These are phyloP conservation scores for Leptonema lineaticorne DNA, from an alignment of 1,140 invertebrate species.

Conservation along the genomic window DNA sequence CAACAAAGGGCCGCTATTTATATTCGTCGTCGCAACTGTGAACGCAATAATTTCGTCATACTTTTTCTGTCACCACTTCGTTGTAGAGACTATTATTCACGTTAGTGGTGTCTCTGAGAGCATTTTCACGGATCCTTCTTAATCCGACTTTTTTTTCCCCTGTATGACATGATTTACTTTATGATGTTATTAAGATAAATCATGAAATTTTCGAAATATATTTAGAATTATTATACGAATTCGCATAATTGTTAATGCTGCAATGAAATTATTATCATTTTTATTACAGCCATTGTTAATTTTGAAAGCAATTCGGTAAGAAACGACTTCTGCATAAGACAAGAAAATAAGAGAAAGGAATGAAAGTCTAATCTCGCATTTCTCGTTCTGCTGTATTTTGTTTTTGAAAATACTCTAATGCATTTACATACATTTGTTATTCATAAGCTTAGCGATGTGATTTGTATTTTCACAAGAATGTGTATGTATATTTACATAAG, in stretches of 20 bases:
- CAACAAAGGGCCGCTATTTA: conserved; percentile 24
- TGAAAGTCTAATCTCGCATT: conserved; percentile 11
- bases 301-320: background rate
- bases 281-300: background rate
- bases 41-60: conserved; percentile 29
- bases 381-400: conserved; percentile 1
- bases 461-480: conserved; percentile 12
- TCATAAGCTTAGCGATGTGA: conserved; percentile 11
- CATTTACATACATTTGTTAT: conserved; percentile 19
- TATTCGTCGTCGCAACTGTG: conserved; percentile 4
- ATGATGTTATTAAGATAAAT: no score
- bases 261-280: conserved; percentile 18
- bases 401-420: conserved; percentile 7
- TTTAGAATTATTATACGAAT: no score
- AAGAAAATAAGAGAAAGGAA: background rate
- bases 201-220: no score
- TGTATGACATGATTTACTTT: background rate
- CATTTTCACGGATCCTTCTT: background rate
- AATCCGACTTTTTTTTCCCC: no score
- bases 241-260: no score
- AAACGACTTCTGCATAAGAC: background rate
- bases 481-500: no score
- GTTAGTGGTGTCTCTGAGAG: conserved; percentile 9
- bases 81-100: conserved; percentile 22
- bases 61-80: conserved; percentile 30